These are phyloP conservation scores for Cheilosia pagana DNA, from an alignment of 2,888 invertebrate genomes.

Conservation along the genomic window DNA sequence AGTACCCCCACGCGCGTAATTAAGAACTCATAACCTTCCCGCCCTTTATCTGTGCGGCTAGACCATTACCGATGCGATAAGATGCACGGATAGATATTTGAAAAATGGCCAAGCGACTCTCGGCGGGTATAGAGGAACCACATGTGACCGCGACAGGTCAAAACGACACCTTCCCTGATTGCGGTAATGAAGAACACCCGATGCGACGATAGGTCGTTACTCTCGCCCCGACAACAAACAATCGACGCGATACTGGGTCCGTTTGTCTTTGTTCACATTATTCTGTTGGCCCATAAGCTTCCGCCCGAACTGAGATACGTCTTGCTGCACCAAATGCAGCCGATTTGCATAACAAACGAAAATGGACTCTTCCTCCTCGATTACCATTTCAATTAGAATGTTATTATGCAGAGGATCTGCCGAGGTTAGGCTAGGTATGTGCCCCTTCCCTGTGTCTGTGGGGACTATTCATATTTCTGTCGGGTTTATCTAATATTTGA, in stretches of 20 bases:
- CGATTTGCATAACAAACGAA: slow-evolving; percentile 68
- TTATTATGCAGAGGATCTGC: slow-evolving; percentile 50
- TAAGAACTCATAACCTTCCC: slow-evolving; percentile 61
- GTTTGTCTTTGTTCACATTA: slow-evolving; percentile 10
- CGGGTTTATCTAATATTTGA: slow-evolving; percentile 59
- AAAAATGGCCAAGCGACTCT: slow-evolving; percentile 28
- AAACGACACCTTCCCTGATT: slow-evolving; percentile 65
- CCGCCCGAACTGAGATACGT: slow-evolving; percentile 35
- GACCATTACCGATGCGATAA: slow-evolving; percentile 40
- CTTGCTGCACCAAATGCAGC: slow-evolving; percentile 41
- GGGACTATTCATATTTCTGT: slow-evolving; percentile 66
- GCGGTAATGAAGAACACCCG: slow-evolving; percentile 61
- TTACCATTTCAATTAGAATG: slow-evolving; percentile 72
- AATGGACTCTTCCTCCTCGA: slow-evolving; percentile 38
- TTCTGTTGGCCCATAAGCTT: slow-evolving; percentile 34
- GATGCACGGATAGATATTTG: slow-evolving; percentile 55
- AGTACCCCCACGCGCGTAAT: slow-evolving; percentile 63
- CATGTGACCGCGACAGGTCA: slow-evolving; percentile 59
- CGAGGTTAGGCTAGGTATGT: slow-evolving; percentile 34
- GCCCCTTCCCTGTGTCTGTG: background rate
- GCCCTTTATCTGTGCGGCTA: slow-evolving; percentile 28
- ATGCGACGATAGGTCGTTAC: slow-evolving; percentile 65
- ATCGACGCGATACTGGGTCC: slow-evolving; percentile 49
- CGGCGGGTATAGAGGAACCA: slow-evolving; percentile 28
- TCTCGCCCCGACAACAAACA: slow-evolving; percentile 71